Base-by-base conservation (phyloP, 2,888 invertebrate species). In the Baronia brevicornis region DNA sequence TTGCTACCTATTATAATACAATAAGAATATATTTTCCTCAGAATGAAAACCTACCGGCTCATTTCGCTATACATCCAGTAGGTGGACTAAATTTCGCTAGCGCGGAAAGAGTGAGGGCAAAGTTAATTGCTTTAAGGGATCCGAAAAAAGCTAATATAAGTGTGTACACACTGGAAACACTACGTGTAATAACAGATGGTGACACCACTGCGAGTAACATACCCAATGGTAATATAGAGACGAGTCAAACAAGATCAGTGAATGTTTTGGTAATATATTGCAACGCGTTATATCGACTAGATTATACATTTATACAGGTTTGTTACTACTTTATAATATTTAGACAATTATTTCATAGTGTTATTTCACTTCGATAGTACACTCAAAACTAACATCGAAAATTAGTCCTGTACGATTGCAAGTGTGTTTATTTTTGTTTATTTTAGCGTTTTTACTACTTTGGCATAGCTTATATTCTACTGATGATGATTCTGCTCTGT, bases 261-360 rank as follows among this genome's bases (percentile, higher is more conserved):
- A 54, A 60, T 23, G 32, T 70, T 7, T 51, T 91, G 9, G 88
- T 91, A 8, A 65, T 91, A 5, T 87, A 91, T 52, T 90, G 90
- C 54, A 77, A 84, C 28, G 84, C 86, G 32, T 75, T 91, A 26
- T 84, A 85, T 31, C 85, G 85, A 46, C 68, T 90, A 45, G 92
- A 92, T 59, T 92, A 87, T 55, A 91, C 91, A 0, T 89, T 90
- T 39, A 80, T 88, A 41, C 87, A 90, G 78, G 91, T 90, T 64
- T 43, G 61, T 51, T 10, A 2, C 2, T 13, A 13, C 10, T 7
- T 3, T 3, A 12, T 5, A 8, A 30, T 29, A n/a, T n/a, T 22
- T 8, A 15, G 12, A 14, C 11, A 18, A 14, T 10, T n/a, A n/a
- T n/a, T n/a, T n/a, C n/a, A n/a, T n/a, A n/a, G n/a, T n/a, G n/a